phyloP scores from a whole-genome alignment of 2,797 vertebrate species.

The Bovichtus diacanthus region DNA sequence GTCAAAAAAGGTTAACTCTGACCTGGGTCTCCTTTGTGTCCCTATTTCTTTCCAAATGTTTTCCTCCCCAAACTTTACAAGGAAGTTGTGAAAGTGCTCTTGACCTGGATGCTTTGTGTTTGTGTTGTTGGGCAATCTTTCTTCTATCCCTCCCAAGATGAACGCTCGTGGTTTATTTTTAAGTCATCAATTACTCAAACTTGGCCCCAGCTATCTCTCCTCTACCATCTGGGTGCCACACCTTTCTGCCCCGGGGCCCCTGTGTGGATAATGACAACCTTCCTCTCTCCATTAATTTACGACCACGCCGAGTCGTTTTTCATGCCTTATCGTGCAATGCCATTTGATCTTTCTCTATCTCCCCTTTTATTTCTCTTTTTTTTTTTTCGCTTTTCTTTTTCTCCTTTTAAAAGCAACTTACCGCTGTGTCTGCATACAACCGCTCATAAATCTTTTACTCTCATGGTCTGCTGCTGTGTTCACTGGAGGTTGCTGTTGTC shows the following conservation, averaged over 20 bases:
- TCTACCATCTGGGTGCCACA: conserved; percentile 93
- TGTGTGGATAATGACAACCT: conserved; percentile 94
- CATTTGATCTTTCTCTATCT: conserved; percentile 93
- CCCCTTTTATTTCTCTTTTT: conserved; percentile 56
- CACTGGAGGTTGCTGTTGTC: conserved; percentile 70
- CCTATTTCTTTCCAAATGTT: neutral
- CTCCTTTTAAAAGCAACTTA: conserved; percentile 38
- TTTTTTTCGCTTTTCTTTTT: neutral
- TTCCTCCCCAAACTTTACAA: conserved; percentile 26
- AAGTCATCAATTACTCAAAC: conserved; percentile 97
- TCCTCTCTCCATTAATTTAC: conserved; percentile 93
- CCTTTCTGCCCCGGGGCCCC: conserved; percentile 89
- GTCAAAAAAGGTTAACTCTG: neutral
- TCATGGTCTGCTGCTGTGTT: conserved; percentile 84
- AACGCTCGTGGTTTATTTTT: conserved; percentile 90
- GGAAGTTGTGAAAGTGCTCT: conserved; percentile 57
- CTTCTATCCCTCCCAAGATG: conserved; percentile 86
- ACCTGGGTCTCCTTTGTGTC: neutral
- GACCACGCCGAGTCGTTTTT: conserved; percentile 90
- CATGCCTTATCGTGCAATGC: conserved; percentile 92
- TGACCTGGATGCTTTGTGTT: conserved; percentile 78
- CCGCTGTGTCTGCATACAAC: conserved; percentile 89
- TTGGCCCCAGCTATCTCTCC: conserved; percentile 89
- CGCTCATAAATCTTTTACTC: conserved; percentile 94
- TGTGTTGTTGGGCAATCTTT: conserved; percentile 82